Base-by-base conservation (phyloP, 2,113 vertebrate genomes). In the Poeciliopsis retropinna region DNA sequence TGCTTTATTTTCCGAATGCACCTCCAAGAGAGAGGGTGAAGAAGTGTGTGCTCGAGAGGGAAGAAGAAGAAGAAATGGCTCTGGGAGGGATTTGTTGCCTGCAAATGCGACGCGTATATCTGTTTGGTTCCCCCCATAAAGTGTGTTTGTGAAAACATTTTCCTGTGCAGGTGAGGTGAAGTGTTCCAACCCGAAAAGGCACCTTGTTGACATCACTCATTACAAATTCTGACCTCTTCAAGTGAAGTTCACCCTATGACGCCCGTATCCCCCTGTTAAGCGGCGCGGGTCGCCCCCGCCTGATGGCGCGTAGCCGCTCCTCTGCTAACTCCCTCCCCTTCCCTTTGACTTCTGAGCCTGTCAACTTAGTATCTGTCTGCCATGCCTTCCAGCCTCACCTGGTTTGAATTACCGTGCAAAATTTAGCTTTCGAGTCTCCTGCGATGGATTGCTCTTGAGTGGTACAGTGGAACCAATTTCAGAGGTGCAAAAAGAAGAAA, bases 1-100 rank as follows among this genome's bases (percentile, higher is more conserved):
- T 86, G 81, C 82, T 89, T 85, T 91, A 91, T 92, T 94, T 94
- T 94, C 92, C 93, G 75, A 90, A 30, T 78, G 72, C 79, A 85
- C 85, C 86, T 92, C 90, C 92, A 88, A 84, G 70, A 83, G 28
- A 51, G 67, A 67, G 81, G 84, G 77, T 77, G 5, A 51, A 74
- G 83, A 72, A 81, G 75, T 69, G 79, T 62, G 32, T 47, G 34
- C 61, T 60, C 60, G 67, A 65, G 29, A 17, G 70, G 57, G 30
- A 57, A 57, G 51, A 57, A 69, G 51, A 54, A 69, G 34, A 37
- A 37, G 72, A 1, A 68, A 0, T 41, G 31, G 63, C 54, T 54
- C 13, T 29, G 28, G 64, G 73, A 32, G 77, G 32, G 32, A 41
- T 39, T 29, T 12, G 22, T 73, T 66, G 47, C 79, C n/a, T 27